These are phyloP conservation scores for Drosophila vallismaia DNA, from an alignment of 2,888 invertebrate species.

Conservation along the genomic window DNA sequence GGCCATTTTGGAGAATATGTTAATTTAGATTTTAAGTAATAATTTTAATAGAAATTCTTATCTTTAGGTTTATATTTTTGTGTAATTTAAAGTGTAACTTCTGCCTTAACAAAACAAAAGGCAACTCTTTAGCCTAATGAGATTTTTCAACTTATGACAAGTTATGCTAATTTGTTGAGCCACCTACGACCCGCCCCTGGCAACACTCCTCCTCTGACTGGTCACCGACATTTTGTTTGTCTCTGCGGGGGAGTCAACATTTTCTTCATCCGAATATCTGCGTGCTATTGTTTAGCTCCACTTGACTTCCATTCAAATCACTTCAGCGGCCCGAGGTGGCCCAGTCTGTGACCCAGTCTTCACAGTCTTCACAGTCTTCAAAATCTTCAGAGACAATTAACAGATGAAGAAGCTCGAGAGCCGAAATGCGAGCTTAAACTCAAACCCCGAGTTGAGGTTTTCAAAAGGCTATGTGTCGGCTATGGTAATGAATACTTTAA, in stretches of 20 bases:
- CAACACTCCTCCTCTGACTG: conserved; percentile 7
- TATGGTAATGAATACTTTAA: conserved; percentile 38
- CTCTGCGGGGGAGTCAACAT: conserved; percentile 44
- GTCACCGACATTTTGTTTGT: conserved; percentile 6
- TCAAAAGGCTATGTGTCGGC: conserved; percentile 24
- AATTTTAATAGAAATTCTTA: too few species aligned
- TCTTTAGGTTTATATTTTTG: too few species aligned
- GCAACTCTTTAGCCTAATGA: conserved; percentile 68
- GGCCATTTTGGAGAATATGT: too few species aligned
- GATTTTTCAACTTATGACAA: conserved; percentile 79
- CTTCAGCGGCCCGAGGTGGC: conserved; percentile 20
- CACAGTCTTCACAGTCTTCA: conserved; percentile 24
- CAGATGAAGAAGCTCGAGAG: conserved; percentile 37
- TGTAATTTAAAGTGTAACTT: too few species aligned
- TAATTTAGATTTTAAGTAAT: too few species aligned
- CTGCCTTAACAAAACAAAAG: conserved; percentile 21
- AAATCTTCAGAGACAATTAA: conserved; percentile 33
- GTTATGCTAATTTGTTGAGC: conserved; percentile 72
- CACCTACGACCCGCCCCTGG: conserved; percentile 18
- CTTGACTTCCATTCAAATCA: conserved; percentile 44
- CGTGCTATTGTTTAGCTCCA: conserved; percentile 38
- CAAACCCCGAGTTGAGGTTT: not conserved
- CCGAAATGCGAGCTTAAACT: conserved; percentile 1
- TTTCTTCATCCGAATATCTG: conserved; percentile 25
- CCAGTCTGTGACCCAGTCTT: conserved; percentile 37